Evolutionary conservation across 2,113 vertebrate species (phyloP).

Genomic region (Empidonax traillii): DNA sequence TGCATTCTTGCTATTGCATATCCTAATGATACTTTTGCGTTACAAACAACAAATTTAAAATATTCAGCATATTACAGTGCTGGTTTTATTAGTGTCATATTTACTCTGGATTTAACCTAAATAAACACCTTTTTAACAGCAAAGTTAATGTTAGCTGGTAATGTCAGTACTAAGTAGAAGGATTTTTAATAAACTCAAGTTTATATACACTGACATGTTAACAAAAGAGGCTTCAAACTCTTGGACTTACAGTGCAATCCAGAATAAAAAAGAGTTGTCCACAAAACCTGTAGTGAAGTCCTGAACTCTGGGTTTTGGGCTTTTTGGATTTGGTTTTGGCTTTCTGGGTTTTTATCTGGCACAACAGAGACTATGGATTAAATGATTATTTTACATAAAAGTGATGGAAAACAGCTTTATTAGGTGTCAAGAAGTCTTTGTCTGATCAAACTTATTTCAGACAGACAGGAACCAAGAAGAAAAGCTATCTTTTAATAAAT

Average conservation of each 20-base stretch:
- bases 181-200: background rate
- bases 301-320: background rate
- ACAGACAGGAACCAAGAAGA: background rate
- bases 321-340: background rate
- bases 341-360: background rate
- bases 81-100: background rate
- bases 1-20: background rate
- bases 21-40: background rate
- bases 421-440: background rate
- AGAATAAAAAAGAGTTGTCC: background rate
- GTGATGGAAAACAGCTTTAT: background rate
- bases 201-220: background rate
- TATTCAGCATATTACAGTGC: background rate
- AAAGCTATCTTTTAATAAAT: background rate
- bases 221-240: background rate
- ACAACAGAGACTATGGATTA: background rate
- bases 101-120: background rate
- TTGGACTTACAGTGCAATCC: background rate
- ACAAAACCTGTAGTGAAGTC: background rate
- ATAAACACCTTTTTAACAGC: background rate
- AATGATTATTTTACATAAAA: background rate
- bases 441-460: background rate
- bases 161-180: background rate
- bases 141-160: background rate
- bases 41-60: constrained; percentile 28